Evolutionary conservation across 1,140 invertebrate genomes (phyloP).

Genomic region (Trachelipus rathkii): DNA sequence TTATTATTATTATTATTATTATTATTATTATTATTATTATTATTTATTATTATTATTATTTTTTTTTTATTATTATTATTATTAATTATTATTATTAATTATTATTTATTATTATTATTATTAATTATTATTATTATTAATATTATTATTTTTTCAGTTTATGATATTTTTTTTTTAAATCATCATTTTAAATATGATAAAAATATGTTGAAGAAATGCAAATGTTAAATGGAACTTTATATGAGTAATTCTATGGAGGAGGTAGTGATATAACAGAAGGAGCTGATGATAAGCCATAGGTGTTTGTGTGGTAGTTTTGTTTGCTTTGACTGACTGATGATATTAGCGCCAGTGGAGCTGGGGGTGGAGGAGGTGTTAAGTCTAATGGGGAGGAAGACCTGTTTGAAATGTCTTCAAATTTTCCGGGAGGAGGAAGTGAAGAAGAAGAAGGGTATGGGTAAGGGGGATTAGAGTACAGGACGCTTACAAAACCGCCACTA

Average conservation of each 20-base stretch:
- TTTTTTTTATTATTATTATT: too few relatives aligned
- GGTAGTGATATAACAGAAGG: neutral
- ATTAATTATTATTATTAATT: too few relatives aligned
- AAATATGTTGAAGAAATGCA: too few relatives aligned
- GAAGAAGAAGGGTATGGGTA: neutral
- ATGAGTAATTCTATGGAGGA: neutral
- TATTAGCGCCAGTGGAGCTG: neutral
- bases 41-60: too few relatives aligned
- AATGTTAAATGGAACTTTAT: too few relatives aligned
- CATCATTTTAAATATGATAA: too few relatives aligned
- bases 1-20: too few relatives aligned
- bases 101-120: too few relatives aligned
- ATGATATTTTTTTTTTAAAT: too few relatives aligned
- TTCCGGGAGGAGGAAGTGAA: neutral
- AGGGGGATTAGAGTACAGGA: neutral
- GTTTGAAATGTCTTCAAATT: neutral
- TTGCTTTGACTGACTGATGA: neutral
- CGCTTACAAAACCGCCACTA: neutral
- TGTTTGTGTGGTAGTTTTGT: neutral
- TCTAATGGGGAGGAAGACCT: constrained; percentile 1
- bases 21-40: too few relatives aligned
- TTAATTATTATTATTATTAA: too few relatives aligned
- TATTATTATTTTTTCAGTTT: too few relatives aligned
- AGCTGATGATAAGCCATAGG: neutral
- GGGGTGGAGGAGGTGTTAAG: neutral